Evolutionary conservation across 1,140 invertebrate species (phyloP).

Genomic region (Potamilus streckersoni): DNA sequence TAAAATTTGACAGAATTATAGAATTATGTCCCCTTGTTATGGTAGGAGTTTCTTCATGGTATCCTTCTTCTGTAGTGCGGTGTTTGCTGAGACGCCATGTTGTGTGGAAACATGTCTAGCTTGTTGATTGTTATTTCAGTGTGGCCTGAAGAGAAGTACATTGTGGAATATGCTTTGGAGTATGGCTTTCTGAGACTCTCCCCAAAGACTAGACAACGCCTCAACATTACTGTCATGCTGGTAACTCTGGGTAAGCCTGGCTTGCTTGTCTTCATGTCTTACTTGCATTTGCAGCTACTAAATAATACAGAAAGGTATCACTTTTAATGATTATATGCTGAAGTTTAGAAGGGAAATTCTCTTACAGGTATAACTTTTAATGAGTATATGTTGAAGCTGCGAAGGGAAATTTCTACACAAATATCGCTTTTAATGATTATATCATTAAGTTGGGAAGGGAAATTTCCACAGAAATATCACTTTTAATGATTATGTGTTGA

Average conservation of each 20-base stretch:
- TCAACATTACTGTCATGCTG: slow-evolving; percentile 93
- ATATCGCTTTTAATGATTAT: no score
- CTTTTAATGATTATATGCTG: no score
- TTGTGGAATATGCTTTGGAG: slow-evolving; percentile 97
- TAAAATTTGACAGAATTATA: no score
- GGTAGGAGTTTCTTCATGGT: slow-evolving; percentile 22
- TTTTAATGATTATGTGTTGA: no score
- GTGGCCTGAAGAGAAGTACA: slow-evolving; percentile 92
- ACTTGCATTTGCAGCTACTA: no score
- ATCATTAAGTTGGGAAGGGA: no score
- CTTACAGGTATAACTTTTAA: no score
- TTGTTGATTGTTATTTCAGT: slow-evolving; percentile 67
- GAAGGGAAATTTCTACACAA: no score
- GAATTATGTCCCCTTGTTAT: slow-evolving; percentile 23
- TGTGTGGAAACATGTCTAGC: background rate
- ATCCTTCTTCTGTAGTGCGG: background rate
- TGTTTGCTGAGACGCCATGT: background rate
- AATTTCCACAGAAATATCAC: no score
- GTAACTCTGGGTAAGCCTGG: slow-evolving; percentile 78
- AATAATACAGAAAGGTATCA: no score
- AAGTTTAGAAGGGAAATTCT: no score
- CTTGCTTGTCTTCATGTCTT: background rate
- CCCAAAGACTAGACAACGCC: slow-evolving; percentile 81
- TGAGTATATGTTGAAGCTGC: no score
- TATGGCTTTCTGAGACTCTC: slow-evolving; percentile 95